Conservation (phyloP, 92 coral and sea anemone species). For the Actinernus sp. region DNA sequence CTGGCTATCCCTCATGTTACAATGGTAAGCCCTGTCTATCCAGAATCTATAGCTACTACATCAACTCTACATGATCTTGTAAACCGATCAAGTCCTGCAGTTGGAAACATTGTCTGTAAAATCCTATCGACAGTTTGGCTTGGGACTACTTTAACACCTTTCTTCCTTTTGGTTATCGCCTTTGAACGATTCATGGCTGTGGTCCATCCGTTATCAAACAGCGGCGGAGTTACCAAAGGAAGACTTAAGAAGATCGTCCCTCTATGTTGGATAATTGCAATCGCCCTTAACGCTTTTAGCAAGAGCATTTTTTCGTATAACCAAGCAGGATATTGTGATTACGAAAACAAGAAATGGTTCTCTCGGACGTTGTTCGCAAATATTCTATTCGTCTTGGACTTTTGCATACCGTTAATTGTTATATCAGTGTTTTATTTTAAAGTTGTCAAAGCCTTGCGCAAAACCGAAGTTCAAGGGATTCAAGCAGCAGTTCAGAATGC, state of each 20-base stretch:
- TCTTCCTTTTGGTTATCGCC: neutral
- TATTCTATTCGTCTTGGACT: neutral
- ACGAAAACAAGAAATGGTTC: neutral
- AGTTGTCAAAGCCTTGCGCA: neutral
- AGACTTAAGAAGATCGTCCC: neutral
- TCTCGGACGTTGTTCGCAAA: neutral
- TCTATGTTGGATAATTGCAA: neutral
- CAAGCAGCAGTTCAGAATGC: neutral
- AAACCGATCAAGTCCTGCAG: neutral
- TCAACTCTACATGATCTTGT: neutral
- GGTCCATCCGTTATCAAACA: neutral
- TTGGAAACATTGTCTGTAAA: neutral
- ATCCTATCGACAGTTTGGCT: neutral
- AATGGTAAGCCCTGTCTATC: neutral
- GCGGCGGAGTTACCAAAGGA: neutral
- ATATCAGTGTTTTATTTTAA: neutral
- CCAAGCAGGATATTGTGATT: no score
- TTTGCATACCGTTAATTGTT: neutral
- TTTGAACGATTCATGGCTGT: slow-evolving; percentile 1
- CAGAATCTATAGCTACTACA: neutral
- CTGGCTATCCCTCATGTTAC: neutral
- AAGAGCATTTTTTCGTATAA: no score
- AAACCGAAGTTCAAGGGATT: neutral
- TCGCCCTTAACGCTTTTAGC: no score
- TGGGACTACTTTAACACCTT: neutral